These are phyloP conservation scores for Horisme vitalbata DNA, from an alignment of 2,888 invertebrate genomes.

Conservation along the genomic window DNA sequence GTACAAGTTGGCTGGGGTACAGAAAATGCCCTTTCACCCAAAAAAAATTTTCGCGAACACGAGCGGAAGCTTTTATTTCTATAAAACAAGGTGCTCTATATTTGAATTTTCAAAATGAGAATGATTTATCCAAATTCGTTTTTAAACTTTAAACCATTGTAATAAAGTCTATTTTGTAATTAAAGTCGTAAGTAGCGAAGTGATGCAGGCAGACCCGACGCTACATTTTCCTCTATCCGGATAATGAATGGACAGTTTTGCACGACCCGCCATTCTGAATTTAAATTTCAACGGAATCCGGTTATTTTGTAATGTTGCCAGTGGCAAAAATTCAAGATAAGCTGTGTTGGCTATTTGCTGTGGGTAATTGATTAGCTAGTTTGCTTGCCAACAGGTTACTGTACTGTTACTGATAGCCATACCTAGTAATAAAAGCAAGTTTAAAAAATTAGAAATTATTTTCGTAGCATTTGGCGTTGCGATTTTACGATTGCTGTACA, in stretches of 20 bases:
- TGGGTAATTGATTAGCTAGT: constrained; percentile 14
- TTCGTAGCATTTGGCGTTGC: too few relatives aligned
- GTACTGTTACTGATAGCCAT: too few relatives aligned
- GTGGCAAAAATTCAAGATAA: constrained; percentile 18
- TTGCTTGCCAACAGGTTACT: constrained; percentile 7
- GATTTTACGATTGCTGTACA: too few relatives aligned
- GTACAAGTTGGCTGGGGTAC: too few relatives aligned
- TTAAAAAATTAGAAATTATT: too few relatives aligned
- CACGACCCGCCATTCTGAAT: constrained; percentile 36
- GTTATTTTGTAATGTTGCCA: constrained; percentile 23
- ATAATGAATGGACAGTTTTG: constrained; percentile 48
- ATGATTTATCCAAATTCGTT: background rate
- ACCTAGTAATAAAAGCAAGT: too few relatives aligned
- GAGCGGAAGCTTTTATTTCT: too few relatives aligned
- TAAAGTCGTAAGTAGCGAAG: constrained; percentile 3
- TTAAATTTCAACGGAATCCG: constrained; percentile 37
- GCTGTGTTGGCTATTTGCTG: constrained; percentile 18
- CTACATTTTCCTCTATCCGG: constrained; percentile 36
- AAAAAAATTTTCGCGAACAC: too few relatives aligned
- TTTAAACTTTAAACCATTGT: background rate
- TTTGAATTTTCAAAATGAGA: too few relatives aligned
- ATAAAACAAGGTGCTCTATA: too few relatives aligned
- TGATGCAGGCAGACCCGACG: constrained; percentile 5
- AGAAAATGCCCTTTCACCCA: too few relatives aligned
- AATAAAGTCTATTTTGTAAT: constrained; percentile 3